Evolutionary conservation across 2,888 invertebrate species (phyloP), one percentile per base, ranked within the genome.

Genomic region (Cotesia congregata): DNA sequence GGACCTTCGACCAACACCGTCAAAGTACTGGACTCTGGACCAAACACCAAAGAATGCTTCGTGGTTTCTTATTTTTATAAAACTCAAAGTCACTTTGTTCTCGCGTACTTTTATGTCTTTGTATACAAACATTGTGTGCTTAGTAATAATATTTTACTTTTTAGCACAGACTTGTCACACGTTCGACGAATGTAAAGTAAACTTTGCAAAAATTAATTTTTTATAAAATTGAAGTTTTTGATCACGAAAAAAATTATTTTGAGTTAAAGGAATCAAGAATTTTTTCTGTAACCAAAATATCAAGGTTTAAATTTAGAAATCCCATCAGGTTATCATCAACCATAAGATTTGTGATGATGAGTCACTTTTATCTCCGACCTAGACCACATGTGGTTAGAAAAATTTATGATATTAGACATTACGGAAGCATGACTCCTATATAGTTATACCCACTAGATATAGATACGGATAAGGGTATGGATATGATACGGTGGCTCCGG

Each of bases 1-100:
- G 77, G 75, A 78, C 72, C 76, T 64, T 50, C 50, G 67, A 38
- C 59, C 61, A 64, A 75, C 70, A 72, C 75, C 72, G 73, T 76
- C 72, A 77, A 74, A 77, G 67, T 73, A 50, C 62, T 60, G 20
- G 12, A 17, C 60, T 2, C 60, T 50, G 7, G 50, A 50, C 9
- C 12, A 50, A 50, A 50, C 9, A 64, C 67, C 67, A 50, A 61
- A 75, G 77, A 80, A 71, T 50, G 65, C 73, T 69, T 67, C 73
- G 73, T 77, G 69, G 67, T 69, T 73, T 50, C 7, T 50, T 50
- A 50, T 50, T 50, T 50, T 50, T 50, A 12, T 12, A 12, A 12
- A 50, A 50, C 50, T 50, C 50, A 50, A 50, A 50, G 50, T 50
- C 50, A 50, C 50, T 50, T 50, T 50, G 12, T 50, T 50, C 50